These are phyloP conservation scores for Siniperca undulata DNA, from an alignment of 2,797 vertebrate genomes.

Conservation along the genomic window DNA sequence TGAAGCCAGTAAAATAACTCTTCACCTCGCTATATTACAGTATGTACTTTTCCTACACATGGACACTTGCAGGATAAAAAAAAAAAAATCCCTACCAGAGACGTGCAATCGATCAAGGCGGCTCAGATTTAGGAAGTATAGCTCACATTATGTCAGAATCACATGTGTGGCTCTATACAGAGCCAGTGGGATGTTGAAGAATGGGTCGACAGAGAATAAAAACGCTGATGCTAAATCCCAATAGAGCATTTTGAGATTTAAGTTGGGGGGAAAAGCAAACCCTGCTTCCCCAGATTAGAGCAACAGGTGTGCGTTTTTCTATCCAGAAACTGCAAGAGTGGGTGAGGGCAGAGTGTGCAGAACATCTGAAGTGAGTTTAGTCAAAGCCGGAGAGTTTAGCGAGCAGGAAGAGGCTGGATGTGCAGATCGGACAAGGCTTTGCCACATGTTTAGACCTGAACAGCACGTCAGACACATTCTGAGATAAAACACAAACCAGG, in stretches of 20 bases:
- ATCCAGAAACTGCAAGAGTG: background rate
- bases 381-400: slow-evolving; percentile 57
- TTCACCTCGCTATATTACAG: slow-evolving; percentile 4
- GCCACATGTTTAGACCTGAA: slow-evolving; percentile 61
- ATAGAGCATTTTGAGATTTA: background rate
- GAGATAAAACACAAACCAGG: slow-evolving; percentile 77
- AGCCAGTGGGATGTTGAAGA: slow-evolving; percentile 27
- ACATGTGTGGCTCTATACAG: slow-evolving; percentile 35
- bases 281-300: slow-evolving; percentile 28
- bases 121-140: slow-evolving; percentile 37
- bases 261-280: background rate
- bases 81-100: slow-evolving; percentile 28
- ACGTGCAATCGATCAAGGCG: slow-evolving; percentile 25
- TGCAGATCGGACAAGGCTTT: slow-evolving; percentile 51
- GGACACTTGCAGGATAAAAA: slow-evolving; percentile 17
- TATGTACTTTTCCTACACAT: slow-evolving; percentile 18
- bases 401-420: slow-evolving; percentile 56
- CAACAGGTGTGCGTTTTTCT: slow-evolving; percentile 43
- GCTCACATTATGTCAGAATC: slow-evolving; percentile 29
- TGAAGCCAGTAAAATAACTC: slow-evolving; percentile 34
- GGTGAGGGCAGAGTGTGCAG: slow-evolving; percentile 34
- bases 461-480: slow-evolving; percentile 27
- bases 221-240: slow-evolving; percentile 29
- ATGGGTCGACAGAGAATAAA: slow-evolving; percentile 17
- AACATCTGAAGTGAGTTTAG: slow-evolving; percentile 75